Conservation (phyloP, 2,888 invertebrate genomes). For the Helobdella robusta region DNA sequence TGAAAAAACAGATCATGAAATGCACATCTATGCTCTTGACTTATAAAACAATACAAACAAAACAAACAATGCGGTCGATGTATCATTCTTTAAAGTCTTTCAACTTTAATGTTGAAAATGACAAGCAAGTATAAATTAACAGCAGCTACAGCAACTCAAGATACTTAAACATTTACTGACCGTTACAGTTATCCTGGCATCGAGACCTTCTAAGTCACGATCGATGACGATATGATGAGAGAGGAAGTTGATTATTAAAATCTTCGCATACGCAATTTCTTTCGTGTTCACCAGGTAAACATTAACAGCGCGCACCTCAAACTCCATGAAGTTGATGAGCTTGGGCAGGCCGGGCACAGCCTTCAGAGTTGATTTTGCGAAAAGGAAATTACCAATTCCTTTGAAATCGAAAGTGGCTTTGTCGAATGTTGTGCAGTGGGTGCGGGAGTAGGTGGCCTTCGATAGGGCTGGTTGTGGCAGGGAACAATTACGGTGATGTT, state of each 20-base stretch:
- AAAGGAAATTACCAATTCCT: not conserved
- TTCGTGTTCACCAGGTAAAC: not conserved
- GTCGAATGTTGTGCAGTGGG: not conserved
- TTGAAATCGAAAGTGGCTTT: not conserved
- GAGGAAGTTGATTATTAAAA: not conserved
- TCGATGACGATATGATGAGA: not conserved
- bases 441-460: not conserved
- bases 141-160: not conserved
- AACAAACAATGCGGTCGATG: too few relatives aligned
- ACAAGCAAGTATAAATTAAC: too few relatives aligned
- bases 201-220: not conserved
- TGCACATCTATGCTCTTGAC: too few relatives aligned
- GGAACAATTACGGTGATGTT: too few relatives aligned
- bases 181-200: not conserved
- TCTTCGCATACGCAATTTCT: not conserved
- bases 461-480: not conserved
- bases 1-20: too few relatives aligned
- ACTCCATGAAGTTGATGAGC: not conserved
- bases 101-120: too few relatives aligned
- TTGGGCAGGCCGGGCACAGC: not conserved
- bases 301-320: not conserved
- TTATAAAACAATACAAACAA: too few relatives aligned
- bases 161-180: not conserved
- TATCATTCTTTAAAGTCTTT: too few relatives aligned
- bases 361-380: not conserved